Evolutionary conservation across 2,888 invertebrate species (phyloP).

Genomic region (Isoperla grammatica): DNA sequence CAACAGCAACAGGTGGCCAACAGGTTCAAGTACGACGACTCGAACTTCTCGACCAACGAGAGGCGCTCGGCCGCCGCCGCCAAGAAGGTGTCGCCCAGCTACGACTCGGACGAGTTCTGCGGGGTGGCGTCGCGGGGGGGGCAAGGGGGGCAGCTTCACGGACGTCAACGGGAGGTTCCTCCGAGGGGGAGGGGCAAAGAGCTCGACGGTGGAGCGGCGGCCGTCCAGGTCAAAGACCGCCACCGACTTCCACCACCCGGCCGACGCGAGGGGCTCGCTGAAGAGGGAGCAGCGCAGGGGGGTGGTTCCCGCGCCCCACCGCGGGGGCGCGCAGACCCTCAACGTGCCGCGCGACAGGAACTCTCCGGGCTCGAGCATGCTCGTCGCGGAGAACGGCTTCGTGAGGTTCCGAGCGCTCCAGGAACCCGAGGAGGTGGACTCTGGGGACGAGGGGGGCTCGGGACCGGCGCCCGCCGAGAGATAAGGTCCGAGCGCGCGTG

Average conservation of each 20-base stretch:
- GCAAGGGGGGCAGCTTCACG: not conserved
- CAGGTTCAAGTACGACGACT: conserved; percentile 12
- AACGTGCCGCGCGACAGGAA: conserved; percentile 24
- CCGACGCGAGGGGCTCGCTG: conserved; percentile 38
- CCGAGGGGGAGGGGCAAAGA: conserved; percentile 43
- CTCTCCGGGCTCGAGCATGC: conserved; percentile 60
- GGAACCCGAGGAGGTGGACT: conserved; percentile 38
- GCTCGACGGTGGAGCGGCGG: conserved; percentile 47
- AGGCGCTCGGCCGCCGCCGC: not conserved
- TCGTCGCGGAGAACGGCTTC: conserved; percentile 87
- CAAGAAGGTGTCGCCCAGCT: not conserved
- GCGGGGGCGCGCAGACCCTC: conserved; percentile 26
- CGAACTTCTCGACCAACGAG: conserved; percentile 17
- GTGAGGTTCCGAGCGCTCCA: conserved; percentile 73
- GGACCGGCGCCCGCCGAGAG: conserved; percentile 19
- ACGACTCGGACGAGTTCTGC: not conserved
- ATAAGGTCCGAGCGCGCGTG: not conserved
- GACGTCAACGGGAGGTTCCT: conserved; percentile 39
- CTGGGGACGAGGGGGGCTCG: conserved; percentile 23
- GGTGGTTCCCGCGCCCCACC: conserved; percentile 25
- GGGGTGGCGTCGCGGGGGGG: not conserved
- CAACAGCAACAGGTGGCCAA: not conserved
- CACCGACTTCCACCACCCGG: conserved; percentile 47
- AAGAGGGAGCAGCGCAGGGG: conserved; percentile 42
- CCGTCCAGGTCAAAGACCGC: conserved; percentile 48